These are phyloP conservation scores for Brassicogethes aeneus DNA, from an alignment of 2,888 invertebrate genomes.

Conservation along the genomic window DNA sequence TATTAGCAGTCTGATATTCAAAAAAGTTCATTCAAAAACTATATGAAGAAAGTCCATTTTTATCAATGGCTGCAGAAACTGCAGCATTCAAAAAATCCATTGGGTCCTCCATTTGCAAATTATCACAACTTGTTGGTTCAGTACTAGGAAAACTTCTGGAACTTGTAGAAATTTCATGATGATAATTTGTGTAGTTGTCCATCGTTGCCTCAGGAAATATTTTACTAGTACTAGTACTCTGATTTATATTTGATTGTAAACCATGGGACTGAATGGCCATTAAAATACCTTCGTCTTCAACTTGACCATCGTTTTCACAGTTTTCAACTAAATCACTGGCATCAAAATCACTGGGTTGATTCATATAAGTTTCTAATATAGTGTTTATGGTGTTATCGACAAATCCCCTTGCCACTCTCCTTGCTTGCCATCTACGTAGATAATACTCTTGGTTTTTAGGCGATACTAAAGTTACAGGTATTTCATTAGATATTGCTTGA, in stretches of 20 bases:
- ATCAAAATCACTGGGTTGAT: slow-evolving; percentile 38
- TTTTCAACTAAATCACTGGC: slow-evolving; percentile 49
- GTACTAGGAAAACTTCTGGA: slow-evolving; percentile 3
- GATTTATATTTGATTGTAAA: slow-evolving; percentile 37
- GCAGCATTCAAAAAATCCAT: slow-evolving; percentile 60
- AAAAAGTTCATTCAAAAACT: not conserved
- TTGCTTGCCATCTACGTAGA: slow-evolving; percentile 54
- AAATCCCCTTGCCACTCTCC: slow-evolving; percentile 56
- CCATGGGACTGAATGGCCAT: slow-evolving; percentile 70
- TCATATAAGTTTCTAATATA: slow-evolving; percentile 53
- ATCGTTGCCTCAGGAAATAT: slow-evolving; percentile 21
- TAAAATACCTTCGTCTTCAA: slow-evolving; percentile 62
- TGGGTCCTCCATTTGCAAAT: slow-evolving; percentile 23
- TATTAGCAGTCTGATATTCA: not conserved
- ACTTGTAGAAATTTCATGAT: slow-evolving; percentile 18
- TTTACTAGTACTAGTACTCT: slow-evolving; percentile 4
- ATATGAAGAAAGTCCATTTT: slow-evolving; percentile 52
- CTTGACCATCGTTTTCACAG: slow-evolving; percentile 46
- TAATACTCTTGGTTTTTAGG: slow-evolving; percentile 34
- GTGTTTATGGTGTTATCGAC: slow-evolving; percentile 63
- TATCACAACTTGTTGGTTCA: slow-evolving; percentile 8
- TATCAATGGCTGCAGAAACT: slow-evolving; percentile 65
- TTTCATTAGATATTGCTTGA: slow-evolving; percentile 20
- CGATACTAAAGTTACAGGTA: slow-evolving; percentile 33
- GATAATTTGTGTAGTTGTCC: slow-evolving; percentile 28